Conservation (phyloP, 2,888 invertebrate genomes). For the Macaria notata region DNA sequence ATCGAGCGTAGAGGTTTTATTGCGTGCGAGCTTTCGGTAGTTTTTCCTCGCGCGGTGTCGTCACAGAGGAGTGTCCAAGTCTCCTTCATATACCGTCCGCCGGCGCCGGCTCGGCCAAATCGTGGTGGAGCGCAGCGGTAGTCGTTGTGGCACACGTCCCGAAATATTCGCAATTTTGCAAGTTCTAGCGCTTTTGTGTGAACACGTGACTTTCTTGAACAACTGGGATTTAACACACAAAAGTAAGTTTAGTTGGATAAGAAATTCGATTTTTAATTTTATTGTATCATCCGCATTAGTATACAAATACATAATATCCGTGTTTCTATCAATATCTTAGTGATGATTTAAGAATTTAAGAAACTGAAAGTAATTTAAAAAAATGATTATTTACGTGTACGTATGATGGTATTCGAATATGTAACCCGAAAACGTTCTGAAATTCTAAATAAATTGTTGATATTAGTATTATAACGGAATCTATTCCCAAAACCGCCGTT, state of each 20-base stretch:
- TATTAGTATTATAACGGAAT: too few species aligned
- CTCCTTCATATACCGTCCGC: constrained; percentile 43
- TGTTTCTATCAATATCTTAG: too few species aligned
- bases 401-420: too few species aligned
- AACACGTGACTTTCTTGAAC: constrained; percentile 19
- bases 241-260: constrained; percentile 43
- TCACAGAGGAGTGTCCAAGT: constrained; percentile 36
- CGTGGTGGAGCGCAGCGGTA: constrained; percentile 57
- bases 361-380: too few species aligned
- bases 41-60: constrained; percentile 39
- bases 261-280: too few species aligned
- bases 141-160: constrained; percentile 47
- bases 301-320: too few species aligned
- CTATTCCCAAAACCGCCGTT: too few species aligned
- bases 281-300: too few species aligned
- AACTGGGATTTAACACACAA: constrained; percentile 37
- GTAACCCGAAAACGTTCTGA: too few species aligned
- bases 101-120: constrained; percentile 43
- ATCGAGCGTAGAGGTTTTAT: constrained; percentile 10
- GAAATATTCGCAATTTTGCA: constrained; percentile 20
- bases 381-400: too few species aligned
- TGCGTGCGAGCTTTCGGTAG: constrained; percentile 37
- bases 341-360: too few species aligned
- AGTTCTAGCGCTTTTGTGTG: constrained; percentile 44
- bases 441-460: too few species aligned